Base-by-base conservation (phyloP, 2,113 vertebrate species). In the Corydoras sp. region DNA sequence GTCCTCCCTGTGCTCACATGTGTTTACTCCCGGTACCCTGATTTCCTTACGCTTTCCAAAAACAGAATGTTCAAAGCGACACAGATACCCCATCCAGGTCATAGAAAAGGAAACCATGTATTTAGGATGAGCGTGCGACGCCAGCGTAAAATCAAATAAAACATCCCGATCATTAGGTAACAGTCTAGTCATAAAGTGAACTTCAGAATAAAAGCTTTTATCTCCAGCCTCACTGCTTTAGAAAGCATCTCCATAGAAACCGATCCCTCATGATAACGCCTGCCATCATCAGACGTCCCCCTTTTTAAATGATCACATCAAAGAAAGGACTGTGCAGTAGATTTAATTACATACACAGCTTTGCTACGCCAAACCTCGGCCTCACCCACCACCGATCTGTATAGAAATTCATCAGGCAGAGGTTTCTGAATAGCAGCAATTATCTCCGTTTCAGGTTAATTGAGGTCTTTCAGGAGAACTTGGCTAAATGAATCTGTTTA, bases 281-380 rank as follows among this genome's bases (percentile, higher is more conserved):
- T 75, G 65, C 49, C 18, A 31, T 60, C 64, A 64, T 35, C 65
- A 62, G 68, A 75, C 58, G 61, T 56, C 66, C n/a, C 10, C 51
- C 32, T 54, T 55, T 55, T 68, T 62, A 67, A 71, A 71, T 58
- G 49, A 74, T 54, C 58, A 50, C 48, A 71, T 71, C 63, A 71
- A 70, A 69, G 71, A 66, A 50, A 3, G 4, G 4, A 48, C 31
- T 59, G 31, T 62, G 12, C 64, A 10, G 8, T 59, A 18, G 29
- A 60, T 64, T 49, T 73, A 73, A 77, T 68, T 69, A 77, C 65
- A 72, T 60, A 58, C 6, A 48, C 29, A 62, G 7, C 54, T 53
- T 51, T 55, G 62, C 31, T 29, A 0, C 14, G 49, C n/a, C 68
- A 53, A 63, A 75, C 62, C 60, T 31, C 55, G 48, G 60, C 58